Percentiles rank a stretch among this genome's conserved stretches.
Evolutionary conservation across 2,797 vertebrate genomes (phyloP).

Genomic region (Mormyrops boulengeri): DNA sequence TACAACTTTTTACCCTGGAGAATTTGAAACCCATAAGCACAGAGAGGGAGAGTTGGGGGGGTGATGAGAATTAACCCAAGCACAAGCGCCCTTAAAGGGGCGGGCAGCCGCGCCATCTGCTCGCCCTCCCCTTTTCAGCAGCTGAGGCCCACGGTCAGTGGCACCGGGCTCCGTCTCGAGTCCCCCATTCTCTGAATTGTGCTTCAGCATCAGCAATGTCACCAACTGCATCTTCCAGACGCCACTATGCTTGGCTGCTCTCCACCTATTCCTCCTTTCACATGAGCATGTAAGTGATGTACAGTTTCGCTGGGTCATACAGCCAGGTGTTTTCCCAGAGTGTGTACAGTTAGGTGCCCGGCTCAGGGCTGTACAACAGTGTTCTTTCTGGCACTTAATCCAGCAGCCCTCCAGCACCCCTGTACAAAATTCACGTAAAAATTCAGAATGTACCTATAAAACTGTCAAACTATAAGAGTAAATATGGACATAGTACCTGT

Average conservation of each 20-base stretch:
- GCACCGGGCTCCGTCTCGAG: background rate
- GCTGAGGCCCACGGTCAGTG: background rate
- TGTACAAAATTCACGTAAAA: background rate
- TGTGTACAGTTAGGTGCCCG: background rate
- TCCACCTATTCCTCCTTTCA: background rate
- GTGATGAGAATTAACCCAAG: slow-evolving; percentile 21
- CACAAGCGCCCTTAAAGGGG: slow-evolving; percentile 21
- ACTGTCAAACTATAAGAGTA: background rate
- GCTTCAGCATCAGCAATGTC: background rate
- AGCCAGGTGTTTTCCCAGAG: background rate
- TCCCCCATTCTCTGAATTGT: background rate
- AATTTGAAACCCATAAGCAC: slow-evolving; percentile 29
- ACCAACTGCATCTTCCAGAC: background rate
- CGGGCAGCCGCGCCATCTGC: background rate
- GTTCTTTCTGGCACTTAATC: background rate
- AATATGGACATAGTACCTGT: background rate
- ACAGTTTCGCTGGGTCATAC: background rate
- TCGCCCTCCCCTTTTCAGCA: background rate
- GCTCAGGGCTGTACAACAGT: background rate
- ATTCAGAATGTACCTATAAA: background rate
- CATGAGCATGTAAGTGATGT: background rate
- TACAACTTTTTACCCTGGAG: slow-evolving; percentile 57
- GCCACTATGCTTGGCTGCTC: background rate
- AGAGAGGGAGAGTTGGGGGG: slow-evolving; percentile 9
- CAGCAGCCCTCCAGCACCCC: background rate